Conservation (phyloP, 2,113 vertebrate species). For the Apistogramma diplotaenia region DNA sequence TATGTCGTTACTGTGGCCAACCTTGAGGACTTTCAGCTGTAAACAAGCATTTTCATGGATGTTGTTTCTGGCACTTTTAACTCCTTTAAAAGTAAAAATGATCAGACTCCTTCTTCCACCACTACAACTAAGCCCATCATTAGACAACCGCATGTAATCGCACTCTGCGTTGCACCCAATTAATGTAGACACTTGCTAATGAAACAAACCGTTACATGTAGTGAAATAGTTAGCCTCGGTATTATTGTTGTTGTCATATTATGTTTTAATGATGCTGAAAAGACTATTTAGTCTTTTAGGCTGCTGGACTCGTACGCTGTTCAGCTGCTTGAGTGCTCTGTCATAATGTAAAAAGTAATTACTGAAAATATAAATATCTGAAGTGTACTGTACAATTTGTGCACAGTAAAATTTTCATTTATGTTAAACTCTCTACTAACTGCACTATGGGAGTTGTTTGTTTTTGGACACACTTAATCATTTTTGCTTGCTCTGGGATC, state of each 20-base stretch:
- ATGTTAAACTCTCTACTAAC: background rate
- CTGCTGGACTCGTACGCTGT: background rate
- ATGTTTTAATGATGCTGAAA: slow-evolving; percentile 49
- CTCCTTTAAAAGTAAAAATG: background rate
- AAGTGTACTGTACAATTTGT: background rate
- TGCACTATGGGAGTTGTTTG: slow-evolving; percentile 8
- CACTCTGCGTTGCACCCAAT: slow-evolving; percentile 47
- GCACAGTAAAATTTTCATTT: background rate
- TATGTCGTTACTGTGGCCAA: background rate
- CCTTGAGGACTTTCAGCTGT: background rate
- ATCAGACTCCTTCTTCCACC: background rate
- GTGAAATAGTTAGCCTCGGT: slow-evolving; percentile 18
- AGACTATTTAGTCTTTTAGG: background rate
- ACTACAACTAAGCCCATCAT: slow-evolving; percentile 34
- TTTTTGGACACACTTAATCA: slow-evolving; percentile 34
- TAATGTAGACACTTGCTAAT: slow-evolving; percentile 49
- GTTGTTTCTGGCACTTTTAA: background rate
- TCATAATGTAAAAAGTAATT: background rate
- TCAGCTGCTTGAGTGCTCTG: background rate
- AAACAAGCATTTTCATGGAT: background rate
- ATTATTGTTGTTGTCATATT: slow-evolving; percentile 47
- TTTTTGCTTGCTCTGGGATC: slow-evolving; percentile 33
- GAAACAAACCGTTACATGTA: slow-evolving; percentile 42
- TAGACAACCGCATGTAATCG: slow-evolving; percentile 40
- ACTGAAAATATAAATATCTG: background rate